Evolutionary conservation across 2,797 vertebrate species (phyloP).

Genomic region (Parauchenoglanis punctatus): DNA sequence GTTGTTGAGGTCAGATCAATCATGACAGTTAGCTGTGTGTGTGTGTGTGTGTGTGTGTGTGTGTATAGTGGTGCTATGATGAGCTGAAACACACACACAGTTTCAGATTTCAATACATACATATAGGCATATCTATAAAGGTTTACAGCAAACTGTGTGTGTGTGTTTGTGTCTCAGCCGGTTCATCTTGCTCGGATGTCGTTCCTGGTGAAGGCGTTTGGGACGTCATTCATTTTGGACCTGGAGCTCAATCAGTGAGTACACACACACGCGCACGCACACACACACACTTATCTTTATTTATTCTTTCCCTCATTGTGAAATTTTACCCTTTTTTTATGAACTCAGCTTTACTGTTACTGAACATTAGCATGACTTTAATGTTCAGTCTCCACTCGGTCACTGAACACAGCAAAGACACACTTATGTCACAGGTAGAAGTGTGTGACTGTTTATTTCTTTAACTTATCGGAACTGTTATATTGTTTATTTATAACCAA

Average conservation of each 20-base stretch:
- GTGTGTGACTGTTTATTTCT: too few relatives aligned
- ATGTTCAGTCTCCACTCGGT: neutral
- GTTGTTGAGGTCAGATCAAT: neutral
- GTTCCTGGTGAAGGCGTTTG: slow-evolving; percentile 87
- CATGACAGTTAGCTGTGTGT: neutral
- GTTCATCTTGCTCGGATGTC: slow-evolving; percentile 89
- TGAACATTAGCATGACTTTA: neutral
- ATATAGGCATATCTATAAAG: neutral
- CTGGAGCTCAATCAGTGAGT: slow-evolving; percentile 94
- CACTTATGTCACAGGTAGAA: neutral
- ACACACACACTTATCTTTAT: neutral
- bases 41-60: slow-evolving; percentile 1
- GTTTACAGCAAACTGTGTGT: neutral
- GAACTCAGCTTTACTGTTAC: neutral
- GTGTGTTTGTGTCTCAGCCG: slow-evolving; percentile 69
- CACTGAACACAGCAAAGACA: neutral
- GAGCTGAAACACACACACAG: neutral
- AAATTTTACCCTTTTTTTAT: neutral
- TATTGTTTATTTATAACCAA: too few relatives aligned
- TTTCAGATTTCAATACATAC: neutral
- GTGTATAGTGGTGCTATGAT: neutral
- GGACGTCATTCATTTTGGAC: slow-evolving; percentile 86
- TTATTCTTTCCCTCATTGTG: neutral
- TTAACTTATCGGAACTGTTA: too few relatives aligned
- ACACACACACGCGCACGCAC: slow-evolving; percentile 26